Base-by-base conservation (phyloP, 2,113 vertebrate genomes). In the Heterotilapia buettikoferi region DNA sequence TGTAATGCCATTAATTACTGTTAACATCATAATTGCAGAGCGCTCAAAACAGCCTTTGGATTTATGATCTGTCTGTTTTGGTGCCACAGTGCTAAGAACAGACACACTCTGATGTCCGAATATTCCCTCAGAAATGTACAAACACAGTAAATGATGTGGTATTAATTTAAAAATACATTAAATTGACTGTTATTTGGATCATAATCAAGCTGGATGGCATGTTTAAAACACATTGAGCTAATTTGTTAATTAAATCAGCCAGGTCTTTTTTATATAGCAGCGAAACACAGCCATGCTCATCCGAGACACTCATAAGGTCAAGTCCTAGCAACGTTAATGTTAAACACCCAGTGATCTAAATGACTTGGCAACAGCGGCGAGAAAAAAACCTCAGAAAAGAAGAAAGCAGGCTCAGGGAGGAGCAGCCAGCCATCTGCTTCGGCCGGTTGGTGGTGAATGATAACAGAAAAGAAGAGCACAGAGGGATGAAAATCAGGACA, bases 21-120 rank as follows among this genome's bases (percentile, higher is more conserved):
- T 29, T n/a, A 79, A 26, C 59, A 61, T 79, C 38, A 26, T 71
- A 21, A 14, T 36, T 24, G 12, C 24, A 14, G 52, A 71, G 14
- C 5, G 38, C 45, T 14, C 11, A 5, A 40, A 80, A 61, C 56
- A n/a, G 18, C 24, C 7, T 43, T 33, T 33, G 10, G 45, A 89
- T 93, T 91, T 63, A 90, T 81, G 73, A 82, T 8, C 50, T 9
- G 50, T 83, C 78, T 53, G 8, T 59, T 87, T 29, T 80, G 83
- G 78, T 84, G 87, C 85, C 86, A 31, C 16, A 14, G 47, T 16
- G 85, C 26, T 43, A 68, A 79, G 84, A n/a, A 61, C 81, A 83
- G 56, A 71, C n/a, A 6, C 45, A 6, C 16, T 29, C 12, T 59
- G 73, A 31, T 31, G 45, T 50, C 45, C 24, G 26, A 78, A 13